Conservation (phyloP, 2,113 vertebrate genomes). For the Urocitellus parryii region DNA sequence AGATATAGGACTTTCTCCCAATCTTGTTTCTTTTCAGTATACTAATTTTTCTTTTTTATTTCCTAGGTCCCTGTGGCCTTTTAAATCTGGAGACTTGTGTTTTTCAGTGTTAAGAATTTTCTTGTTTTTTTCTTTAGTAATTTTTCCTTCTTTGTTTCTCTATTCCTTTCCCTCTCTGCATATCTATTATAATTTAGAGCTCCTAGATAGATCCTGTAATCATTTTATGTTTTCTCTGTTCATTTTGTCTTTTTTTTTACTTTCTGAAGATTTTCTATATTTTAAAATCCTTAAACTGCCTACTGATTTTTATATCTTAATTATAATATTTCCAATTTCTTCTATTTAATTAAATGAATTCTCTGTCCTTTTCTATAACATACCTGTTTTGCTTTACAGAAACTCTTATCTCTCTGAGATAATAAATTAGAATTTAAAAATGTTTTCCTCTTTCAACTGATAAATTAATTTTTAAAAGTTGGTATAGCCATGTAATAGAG, state of each 20-base stretch:
- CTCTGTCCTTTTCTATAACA: neutral
- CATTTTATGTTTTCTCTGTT: neutral
- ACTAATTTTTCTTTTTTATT: neutral
- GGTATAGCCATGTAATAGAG: neutral
- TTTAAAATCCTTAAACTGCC: neutral
- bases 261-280: neutral
- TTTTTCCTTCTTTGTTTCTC: neutral
- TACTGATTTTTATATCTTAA: neutral
- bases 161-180: neutral
- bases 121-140: neutral
- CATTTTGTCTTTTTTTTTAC: neutral
- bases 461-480: neutral
- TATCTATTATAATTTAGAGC: slow-evolving; percentile 18
- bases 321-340: slow-evolving; percentile 18
- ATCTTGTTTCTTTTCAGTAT: neutral
- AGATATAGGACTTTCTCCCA: neutral
- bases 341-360: neutral
- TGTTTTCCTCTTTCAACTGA: neutral
- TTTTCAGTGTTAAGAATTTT: neutral
- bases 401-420: neutral
- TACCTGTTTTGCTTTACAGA: neutral
- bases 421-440: neutral
- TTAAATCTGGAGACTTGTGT: neutral
- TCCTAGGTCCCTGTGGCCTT: neutral
- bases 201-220: neutral